Conservation (phyloP, 2,113 vertebrate genomes). For the Enhydra lutris region DNA sequence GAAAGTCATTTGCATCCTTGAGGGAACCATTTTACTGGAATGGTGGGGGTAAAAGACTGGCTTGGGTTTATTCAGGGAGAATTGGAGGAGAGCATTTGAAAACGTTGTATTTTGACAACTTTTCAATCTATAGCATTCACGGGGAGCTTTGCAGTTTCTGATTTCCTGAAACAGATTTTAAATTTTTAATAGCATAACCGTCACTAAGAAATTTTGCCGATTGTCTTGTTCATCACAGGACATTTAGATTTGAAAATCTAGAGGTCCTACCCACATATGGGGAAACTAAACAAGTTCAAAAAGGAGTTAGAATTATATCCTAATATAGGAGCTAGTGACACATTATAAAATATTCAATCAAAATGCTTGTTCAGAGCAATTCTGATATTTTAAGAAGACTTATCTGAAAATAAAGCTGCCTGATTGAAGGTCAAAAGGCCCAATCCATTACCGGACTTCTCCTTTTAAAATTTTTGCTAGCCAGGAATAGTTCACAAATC, state of each 20-base stretch:
- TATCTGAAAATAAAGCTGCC: conserved; percentile 59
- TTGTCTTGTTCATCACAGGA: conserved; percentile 47
- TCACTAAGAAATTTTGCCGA: conserved; percentile 3
- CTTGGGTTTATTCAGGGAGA: neutral
- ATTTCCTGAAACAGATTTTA: neutral
- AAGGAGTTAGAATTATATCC: conserved; percentile 34
- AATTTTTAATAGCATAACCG: neutral
- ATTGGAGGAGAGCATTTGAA: neutral
- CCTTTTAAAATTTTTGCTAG: conserved; percentile 16
- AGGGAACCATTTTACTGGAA: neutral
- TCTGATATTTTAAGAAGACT: conserved; percentile 54
- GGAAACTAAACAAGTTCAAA: conserved; percentile 7
- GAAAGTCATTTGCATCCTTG: neutral
- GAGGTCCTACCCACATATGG: neutral
- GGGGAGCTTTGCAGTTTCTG: neutral
- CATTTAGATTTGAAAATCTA: conserved; percentile 38
- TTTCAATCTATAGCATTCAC: neutral
- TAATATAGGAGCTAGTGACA: conserved; percentile 25
- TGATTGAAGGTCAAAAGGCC: conserved; percentile 63
- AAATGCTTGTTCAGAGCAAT: conserved; percentile 60
- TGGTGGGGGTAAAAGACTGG: neutral
- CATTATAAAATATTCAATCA: conserved; percentile 69
- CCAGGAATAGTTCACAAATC: conserved; percentile 50
- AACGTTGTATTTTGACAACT: neutral
- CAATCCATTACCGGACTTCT: conserved; percentile 32